Conservation (phyloP, 2,888 invertebrate genomes). For the Brenthis hecate region DNA sequence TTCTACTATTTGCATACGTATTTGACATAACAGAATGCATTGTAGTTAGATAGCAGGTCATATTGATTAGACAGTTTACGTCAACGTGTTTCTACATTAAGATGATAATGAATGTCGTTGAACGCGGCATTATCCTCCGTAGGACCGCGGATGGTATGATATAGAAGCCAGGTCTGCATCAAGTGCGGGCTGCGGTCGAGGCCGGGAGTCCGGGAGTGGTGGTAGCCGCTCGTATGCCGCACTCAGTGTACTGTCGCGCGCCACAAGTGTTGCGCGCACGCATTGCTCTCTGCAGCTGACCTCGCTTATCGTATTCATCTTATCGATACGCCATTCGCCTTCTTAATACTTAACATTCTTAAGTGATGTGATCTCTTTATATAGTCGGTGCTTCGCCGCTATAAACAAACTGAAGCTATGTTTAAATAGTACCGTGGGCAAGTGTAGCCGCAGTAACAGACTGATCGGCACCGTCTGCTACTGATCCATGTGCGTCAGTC, state of each 20-base stretch:
- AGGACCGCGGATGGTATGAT: slow-evolving; percentile 73
- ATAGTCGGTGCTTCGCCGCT: slow-evolving; percentile 51
- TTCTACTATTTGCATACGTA: slow-evolving; percentile 12
- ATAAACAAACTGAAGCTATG: slow-evolving; percentile 56
- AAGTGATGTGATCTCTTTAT: slow-evolving; percentile 56
- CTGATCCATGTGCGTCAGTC: slow-evolving; percentile 50
- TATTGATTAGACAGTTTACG: slow-evolving; percentile 43
- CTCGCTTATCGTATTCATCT: slow-evolving; percentile 57
- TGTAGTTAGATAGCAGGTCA: slow-evolving; percentile 43
- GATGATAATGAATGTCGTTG: slow-evolving; percentile 65
- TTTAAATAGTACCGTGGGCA: slow-evolving; percentile 42
- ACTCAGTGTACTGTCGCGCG: slow-evolving; percentile 77
- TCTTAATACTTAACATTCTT: slow-evolving; percentile 53
- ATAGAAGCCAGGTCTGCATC: slow-evolving; percentile 66
- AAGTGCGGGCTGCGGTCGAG: slow-evolving; percentile 70
- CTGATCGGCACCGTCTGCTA: slow-evolving; percentile 64
- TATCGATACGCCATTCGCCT: slow-evolving; percentile 65
- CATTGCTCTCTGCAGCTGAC: slow-evolving; percentile 47
- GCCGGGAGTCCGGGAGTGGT: slow-evolving; percentile 71
- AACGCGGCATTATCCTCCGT: slow-evolving; percentile 68
- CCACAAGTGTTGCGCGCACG: slow-evolving; percentile 76
- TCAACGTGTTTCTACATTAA: slow-evolving; percentile 47
- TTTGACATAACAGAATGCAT: slow-evolving; percentile 34
- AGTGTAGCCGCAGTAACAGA: slow-evolving; percentile 58
- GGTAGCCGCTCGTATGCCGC: slow-evolving; percentile 57